phyloP scores from a whole-genome alignment of 2,113 vertebrate species.

The Peromyscus californicus region DNA sequence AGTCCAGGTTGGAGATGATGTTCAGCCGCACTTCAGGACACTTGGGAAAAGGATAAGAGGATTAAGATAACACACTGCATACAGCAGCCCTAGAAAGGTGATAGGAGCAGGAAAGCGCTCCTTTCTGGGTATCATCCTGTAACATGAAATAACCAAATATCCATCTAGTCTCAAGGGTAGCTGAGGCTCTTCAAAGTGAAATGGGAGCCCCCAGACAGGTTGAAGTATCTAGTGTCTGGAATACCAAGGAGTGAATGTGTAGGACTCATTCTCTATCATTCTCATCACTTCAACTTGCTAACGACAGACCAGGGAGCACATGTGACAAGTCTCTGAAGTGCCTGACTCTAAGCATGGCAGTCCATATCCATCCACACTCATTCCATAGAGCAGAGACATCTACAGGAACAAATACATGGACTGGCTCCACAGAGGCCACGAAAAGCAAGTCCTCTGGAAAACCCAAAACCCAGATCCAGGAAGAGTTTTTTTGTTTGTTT shows the following conservation, averaged over 20 bases:
- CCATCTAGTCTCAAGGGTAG: background rate
- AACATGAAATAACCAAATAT: background rate
- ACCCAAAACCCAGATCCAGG: background rate
- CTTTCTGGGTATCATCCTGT: background rate
- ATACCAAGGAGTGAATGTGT: background rate
- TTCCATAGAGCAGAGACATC: background rate
- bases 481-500: background rate
- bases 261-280: background rate
- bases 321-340: background rate
- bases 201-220: too few relatives aligned
- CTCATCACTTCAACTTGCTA: background rate
- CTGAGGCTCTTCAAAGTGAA: background rate
- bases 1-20: constrained; percentile 90
- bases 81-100: fast-evolving
- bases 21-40: constrained; percentile 88
- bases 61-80: background rate
- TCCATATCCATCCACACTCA: too few relatives aligned
- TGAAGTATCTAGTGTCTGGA: background rate
- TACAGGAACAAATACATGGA: background rate
- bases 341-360: too few relatives aligned
- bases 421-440: background rate
- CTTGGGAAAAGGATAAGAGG: constrained; percentile 39
- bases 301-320: background rate
- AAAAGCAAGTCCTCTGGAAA: background rate
- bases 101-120: background rate